These are phyloP conservation scores for Marronus borbonicus DNA, from an alignment of 2,888 invertebrate species.

Conservation along the genomic window DNA sequence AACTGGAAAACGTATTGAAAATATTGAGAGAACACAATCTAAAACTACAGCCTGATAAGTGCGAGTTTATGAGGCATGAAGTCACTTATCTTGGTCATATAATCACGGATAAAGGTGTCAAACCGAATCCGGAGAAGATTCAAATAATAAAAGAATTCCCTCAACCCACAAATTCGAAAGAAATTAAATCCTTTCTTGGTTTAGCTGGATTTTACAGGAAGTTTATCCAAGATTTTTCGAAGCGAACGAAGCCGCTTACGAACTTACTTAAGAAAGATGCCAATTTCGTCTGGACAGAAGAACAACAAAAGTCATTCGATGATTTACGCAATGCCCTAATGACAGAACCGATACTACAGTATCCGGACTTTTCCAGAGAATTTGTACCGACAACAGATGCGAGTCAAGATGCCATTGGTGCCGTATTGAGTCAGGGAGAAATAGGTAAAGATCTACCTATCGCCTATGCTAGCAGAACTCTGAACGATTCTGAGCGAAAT, in stretches of 20 bases:
- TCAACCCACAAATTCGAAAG: neutral
- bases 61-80: conserved; percentile 4
- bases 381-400: conserved; percentile 54
- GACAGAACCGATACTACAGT: too few relatives aligned
- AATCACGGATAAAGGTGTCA: neutral
- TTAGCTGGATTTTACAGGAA: conserved; percentile 37
- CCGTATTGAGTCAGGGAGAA: conserved; percentile 49
- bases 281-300: too few relatives aligned
- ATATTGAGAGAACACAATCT: too few relatives aligned
- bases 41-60: too few relatives aligned
- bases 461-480: conserved; percentile 48
- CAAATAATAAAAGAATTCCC: neutral
- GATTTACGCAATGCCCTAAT: too few relatives aligned
- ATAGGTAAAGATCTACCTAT: conserved; percentile 49
- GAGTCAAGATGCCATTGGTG: conserved; percentile 49
- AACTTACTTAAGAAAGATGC: neutral
- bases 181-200: conserved; percentile 43
- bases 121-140: neutral
- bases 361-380: neutral
- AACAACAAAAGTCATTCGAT: too few relatives aligned
- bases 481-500: conserved; percentile 8
- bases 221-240: conserved; percentile 46
- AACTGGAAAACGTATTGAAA: too few relatives aligned
- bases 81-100: neutral
- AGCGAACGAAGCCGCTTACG: conserved; percentile 35